These are phyloP conservation scores for Brenthis hecate DNA, from an alignment of 2,888 invertebrate genomes.

Conservation along the genomic window DNA sequence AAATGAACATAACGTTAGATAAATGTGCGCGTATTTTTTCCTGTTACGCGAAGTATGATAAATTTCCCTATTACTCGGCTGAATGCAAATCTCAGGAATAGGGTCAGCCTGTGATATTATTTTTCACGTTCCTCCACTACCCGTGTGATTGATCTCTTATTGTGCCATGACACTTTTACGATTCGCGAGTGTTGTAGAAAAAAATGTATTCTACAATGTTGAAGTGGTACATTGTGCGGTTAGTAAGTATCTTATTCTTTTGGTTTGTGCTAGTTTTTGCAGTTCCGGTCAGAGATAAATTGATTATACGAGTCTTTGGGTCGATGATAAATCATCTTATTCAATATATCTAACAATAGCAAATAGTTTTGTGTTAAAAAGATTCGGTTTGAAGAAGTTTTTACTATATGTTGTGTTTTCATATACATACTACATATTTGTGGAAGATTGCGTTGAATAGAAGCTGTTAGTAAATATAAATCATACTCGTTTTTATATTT, in stretches of 20 bases:
- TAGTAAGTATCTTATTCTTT: conserved; percentile 24
- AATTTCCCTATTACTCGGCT: conserved; percentile 63
- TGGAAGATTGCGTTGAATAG: not conserved
- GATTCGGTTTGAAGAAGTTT: conserved; percentile 1
- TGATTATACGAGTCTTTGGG: conserved; percentile 48
- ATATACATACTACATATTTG: conserved; percentile 4
- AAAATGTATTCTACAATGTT: conserved; percentile 57
- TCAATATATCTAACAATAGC: conserved; percentile 35
- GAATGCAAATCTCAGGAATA: conserved; percentile 79
- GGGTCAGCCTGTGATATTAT: conserved; percentile 73
- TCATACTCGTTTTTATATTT: not conserved
- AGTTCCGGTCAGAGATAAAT: conserved; percentile 75
- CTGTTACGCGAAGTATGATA: conserved; percentile 71
- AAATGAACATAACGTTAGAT: conserved; percentile 20
- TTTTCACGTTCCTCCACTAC: conserved; percentile 69
- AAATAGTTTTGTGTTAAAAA: conserved; percentile 18
- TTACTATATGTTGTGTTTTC: not conserved
- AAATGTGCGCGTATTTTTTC: conserved; percentile 52
- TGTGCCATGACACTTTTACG: conserved; percentile 50
- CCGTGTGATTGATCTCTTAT: conserved; percentile 73
- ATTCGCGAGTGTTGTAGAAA: conserved; percentile 47
- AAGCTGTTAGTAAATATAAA: not conserved
- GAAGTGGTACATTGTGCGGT: conserved; percentile 39
- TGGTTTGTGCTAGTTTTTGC: conserved; percentile 55
- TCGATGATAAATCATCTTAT: conserved; percentile 42